A percentile compares a stretch with the other conserved stretches of the same genome.
Conservation (phyloP, 2,797 vertebrate species). For the Notamacropus eugenii region DNA sequence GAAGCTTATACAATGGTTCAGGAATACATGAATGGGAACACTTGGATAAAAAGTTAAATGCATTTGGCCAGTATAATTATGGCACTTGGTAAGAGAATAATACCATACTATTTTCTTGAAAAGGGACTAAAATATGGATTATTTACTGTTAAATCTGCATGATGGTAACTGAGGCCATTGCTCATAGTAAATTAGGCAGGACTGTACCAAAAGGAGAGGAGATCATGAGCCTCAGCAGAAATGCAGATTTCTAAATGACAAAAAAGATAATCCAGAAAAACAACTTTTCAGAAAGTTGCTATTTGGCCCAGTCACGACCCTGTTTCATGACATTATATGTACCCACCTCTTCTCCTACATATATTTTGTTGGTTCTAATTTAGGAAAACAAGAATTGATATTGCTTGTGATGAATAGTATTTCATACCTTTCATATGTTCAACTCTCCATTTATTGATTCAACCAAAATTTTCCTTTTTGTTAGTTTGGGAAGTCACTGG, state of each 20-base stretch:
- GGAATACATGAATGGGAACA: background rate
- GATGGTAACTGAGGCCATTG: background rate
- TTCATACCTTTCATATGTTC: background rate
- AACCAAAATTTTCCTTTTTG: conserved; percentile 28
- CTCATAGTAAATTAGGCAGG: background rate
- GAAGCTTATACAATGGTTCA: background rate
- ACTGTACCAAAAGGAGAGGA: background rate
- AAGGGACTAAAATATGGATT: conserved; percentile 5
- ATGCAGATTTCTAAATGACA: conserved; percentile 1
- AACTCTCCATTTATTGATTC: conserved; percentile 11
- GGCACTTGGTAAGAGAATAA: conserved; percentile 5
- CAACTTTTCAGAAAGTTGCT: conserved; percentile 18
- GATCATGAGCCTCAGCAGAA: background rate
- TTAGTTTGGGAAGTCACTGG: background rate
- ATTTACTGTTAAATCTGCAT: background rate
- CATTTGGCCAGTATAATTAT: conserved; percentile 1
- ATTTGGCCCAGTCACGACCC: conserved; percentile 41
- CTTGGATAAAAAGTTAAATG: background rate
- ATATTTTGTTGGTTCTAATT: background rate
- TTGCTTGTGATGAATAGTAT: conserved; percentile 21
- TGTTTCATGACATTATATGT: conserved; percentile 2
- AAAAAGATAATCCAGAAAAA: conserved; percentile 35
- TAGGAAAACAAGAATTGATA: conserved; percentile 16
- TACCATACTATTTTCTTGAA: conserved; percentile 32
- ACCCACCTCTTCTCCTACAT: background rate